Conservation (phyloP, 2,113 vertebrate species). For the rat (Rattus norvegicus) region DNA sequence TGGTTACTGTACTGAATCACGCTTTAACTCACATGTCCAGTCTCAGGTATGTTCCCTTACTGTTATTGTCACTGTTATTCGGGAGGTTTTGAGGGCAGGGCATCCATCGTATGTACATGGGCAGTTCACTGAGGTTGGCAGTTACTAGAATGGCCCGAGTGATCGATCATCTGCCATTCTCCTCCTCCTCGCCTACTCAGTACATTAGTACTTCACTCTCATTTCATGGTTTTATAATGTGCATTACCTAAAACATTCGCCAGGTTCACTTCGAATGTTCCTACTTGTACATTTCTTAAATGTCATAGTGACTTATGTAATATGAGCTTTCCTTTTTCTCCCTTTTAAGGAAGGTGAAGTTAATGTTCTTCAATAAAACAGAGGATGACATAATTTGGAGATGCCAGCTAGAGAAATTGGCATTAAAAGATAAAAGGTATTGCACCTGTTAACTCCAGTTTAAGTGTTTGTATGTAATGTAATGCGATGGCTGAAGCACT, state of each 20-base stretch:
- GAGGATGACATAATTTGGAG: conserved; percentile 96
- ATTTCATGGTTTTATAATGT: conserved; percentile 30
- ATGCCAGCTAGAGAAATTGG: conserved; percentile 90
- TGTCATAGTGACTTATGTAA: conserved; percentile 54
- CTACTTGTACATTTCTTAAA: conserved; percentile 31
- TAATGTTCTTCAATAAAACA: conserved; percentile 96
- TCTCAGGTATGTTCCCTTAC: conserved; percentile 88
- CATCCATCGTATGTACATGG: not conserved
- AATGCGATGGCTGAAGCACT: not conserved
- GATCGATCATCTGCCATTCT: not conserved
- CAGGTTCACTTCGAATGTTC: not conserved
- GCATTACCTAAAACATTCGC: conserved; percentile 27
- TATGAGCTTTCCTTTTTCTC: not conserved
- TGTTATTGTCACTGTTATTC: conserved; percentile 34
- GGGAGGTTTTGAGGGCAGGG: conserved; percentile 29
- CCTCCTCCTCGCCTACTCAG: not conserved
- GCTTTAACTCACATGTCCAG: conserved; percentile 84
- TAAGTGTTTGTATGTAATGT: conserved; percentile 9
- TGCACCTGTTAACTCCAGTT: conserved; percentile 20
- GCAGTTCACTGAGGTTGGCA: not conserved
- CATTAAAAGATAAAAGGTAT: conserved; percentile 90
- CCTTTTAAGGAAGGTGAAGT: conserved; percentile 88
- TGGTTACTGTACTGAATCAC: conserved; percentile 91
- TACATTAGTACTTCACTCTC: conserved; percentile 26
- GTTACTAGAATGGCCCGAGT: not conserved